Evolutionary conservation across 1,140 invertebrate species (phyloP).

Genomic region (Zaprionus taronus): DNA sequence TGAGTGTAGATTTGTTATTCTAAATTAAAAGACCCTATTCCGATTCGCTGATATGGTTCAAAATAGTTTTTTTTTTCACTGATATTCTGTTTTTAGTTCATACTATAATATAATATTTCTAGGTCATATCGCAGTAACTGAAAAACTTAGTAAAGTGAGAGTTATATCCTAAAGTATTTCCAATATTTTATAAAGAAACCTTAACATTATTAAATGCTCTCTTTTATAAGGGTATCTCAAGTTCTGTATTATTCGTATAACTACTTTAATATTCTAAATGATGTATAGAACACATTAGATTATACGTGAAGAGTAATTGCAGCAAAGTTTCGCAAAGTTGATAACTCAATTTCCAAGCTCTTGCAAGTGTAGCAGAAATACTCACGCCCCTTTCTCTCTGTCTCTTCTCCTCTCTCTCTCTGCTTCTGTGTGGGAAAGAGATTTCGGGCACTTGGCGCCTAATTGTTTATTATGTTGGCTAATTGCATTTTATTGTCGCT

Average conservation of each 20-base stretch:
- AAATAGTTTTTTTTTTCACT: no score
- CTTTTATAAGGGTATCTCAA: neutral
- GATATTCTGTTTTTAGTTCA: no score
- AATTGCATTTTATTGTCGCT: conserved; percentile 62
- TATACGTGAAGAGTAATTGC: neutral
- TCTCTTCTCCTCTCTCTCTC: neutral
- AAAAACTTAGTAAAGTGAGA: no score
- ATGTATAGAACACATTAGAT: neutral
- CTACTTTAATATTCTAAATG: neutral
- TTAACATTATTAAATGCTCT: no score
- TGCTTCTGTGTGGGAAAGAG: conserved; percentile 4
- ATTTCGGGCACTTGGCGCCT: conserved; percentile 57
- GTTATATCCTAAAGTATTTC: no score
- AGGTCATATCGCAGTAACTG: no score
- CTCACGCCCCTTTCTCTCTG: neutral
- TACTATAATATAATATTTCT: no score
- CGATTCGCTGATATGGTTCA: no score
- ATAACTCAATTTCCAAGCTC: neutral
- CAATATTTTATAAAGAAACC: no score
- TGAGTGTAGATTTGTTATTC: no score
- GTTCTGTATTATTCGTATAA: neutral
- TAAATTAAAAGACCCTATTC: no score
- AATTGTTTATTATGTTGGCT: conserved; percentile 68
- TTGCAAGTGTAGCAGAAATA: neutral
- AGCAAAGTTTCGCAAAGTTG: neutral